A percentile compares a stretch with the other conserved stretches of the same genome.
phyloP scores from a whole-genome alignment of 2,888 invertebrate species.

The Acrobasis suavella region DNA sequence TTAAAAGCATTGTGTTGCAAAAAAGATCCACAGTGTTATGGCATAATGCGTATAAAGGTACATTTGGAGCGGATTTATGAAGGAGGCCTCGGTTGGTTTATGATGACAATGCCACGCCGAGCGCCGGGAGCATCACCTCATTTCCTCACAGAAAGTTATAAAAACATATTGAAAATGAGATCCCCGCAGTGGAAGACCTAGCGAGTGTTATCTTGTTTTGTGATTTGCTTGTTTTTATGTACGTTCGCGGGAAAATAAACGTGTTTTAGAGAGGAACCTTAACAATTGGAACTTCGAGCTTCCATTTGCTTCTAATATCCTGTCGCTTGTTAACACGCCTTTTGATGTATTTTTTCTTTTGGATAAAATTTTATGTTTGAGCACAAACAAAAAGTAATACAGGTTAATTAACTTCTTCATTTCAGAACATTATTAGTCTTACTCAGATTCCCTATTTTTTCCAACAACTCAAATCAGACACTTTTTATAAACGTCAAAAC shows the following conservation, averaged over 20 bases:
- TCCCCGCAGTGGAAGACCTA: conserved; percentile 71
- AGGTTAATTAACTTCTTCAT: no score
- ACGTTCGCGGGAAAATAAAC: conserved; percentile 62
- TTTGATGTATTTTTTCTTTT: not conserved
- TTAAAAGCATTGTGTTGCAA: conserved; percentile 65
- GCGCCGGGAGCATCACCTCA: conserved; percentile 76
- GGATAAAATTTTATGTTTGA: not conserved
- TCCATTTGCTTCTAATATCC: conserved; percentile 29
- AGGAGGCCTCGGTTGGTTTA: conserved; percentile 77
- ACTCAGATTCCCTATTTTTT: no score
- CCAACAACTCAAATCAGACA: no score
- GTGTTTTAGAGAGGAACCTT: conserved; percentile 60
- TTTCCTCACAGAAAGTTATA: conserved; percentile 81
- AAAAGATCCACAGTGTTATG: conserved; percentile 67
- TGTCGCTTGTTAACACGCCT: conserved; percentile 20
- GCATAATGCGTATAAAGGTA: conserved; percentile 80
- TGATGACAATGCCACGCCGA: conserved; percentile 75
- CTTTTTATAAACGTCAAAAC: no score
- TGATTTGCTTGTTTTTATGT: conserved; percentile 78
- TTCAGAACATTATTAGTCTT: no score
- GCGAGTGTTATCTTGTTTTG: conserved; percentile 80
- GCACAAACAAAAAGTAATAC: not conserved
- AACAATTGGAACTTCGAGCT: conserved; percentile 37
- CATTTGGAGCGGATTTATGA: conserved; percentile 78
- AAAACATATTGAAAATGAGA: conserved; percentile 83